Percentiles rank a stretch among this genome's conserved stretches.
Evolutionary conservation across 92 coral and sea anemone genomes (phyloP).

Genomic region (Porites divaricata): DNA sequence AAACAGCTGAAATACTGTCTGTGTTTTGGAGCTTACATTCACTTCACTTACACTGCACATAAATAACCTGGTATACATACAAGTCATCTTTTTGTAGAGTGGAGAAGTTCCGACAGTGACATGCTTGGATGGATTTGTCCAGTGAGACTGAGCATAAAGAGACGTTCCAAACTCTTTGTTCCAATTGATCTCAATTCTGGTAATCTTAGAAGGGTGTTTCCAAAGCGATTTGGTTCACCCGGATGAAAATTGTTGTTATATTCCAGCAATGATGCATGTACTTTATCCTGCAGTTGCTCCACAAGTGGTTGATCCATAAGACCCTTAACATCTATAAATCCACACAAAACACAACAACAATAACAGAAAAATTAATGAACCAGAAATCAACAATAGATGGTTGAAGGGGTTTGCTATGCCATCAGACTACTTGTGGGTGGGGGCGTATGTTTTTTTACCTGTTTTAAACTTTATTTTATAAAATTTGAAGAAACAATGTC

Average conservation of each 20-base stretch:
- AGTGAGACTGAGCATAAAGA: conserved; percentile 87
- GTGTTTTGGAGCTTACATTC: neutral
- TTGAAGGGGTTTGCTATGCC: too few species aligned
- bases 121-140: conserved; percentile 78
- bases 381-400: too few species aligned
- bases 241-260: conserved; percentile 79
- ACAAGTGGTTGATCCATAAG: conserved; percentile 70
- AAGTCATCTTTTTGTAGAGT: conserved; percentile 71
- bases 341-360: neutral
- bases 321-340: conserved; percentile 88
- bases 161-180: conserved; percentile 91
- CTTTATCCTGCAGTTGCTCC: conserved; percentile 90
- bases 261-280: conserved; percentile 86
- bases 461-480: too few species aligned
- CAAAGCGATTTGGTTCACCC: conserved; percentile 88
- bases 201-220: conserved; percentile 88
- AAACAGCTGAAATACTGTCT: neutral
- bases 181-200: conserved; percentile 98
- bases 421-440: too few species aligned
- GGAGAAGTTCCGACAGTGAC: conserved; percentile 75
- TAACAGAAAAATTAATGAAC: neutral
- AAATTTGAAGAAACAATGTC: too few species aligned
- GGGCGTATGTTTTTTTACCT: too few species aligned
- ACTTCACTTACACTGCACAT: neutral
- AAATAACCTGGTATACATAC: neutral